Base-by-base conservation (phyloP, 1,140 invertebrate species). In the Drosophila mauritiana region DNA sequence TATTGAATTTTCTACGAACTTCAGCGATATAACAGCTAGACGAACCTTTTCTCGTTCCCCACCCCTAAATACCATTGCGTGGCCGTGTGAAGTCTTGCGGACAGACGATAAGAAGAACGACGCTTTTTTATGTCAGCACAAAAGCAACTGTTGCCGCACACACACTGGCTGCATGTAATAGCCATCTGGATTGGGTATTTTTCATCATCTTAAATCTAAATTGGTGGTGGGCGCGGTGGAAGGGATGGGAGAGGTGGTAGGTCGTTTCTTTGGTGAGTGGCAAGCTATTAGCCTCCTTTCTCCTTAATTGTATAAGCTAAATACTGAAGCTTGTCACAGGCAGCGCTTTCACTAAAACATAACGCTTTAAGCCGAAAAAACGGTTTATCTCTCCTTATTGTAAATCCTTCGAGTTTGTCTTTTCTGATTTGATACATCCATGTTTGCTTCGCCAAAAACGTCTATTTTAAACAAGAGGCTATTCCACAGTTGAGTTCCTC, bases 1-100 rank as follows among this genome's bases (percentile, higher is more conserved):
- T 34, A 53, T 15, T 40, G 34, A 6, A 68, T 49, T 37, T 22
- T 25, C 20, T 46, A 42, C 52, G 64, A 27, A 31, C 48, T 56
- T 45, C 34, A 1, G 13, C 34, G 46, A 56, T 76, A 77, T 27
- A 67, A n/a, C 31, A 17, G 31, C 56, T 40, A 48, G 36, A 43
- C 63, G 25, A 22, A 52, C 54, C 17, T 31, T 49, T 37, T 22
- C 27, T 34, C 3, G n/a, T 31, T 20, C 13, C 7, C 20, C 48
- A 11, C 12, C 43, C 54, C 46, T 27, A 53, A 45, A 67, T 56
- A 77, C 54, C 43, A 54, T 57, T 72, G 22, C 52, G 51, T 53
- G 20, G n/a, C 46, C n/a, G 63, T 64, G 82, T 86, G 83, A 88
- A 86, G 83, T 88, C 83, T 86, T 88, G 83, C 79, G 75, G 31